A percentile compares a stretch with the other conserved stretches of the same genome.
Evolutionary conservation across 2,797 vertebrate genomes (phyloP).

Genomic region (Takifugu rubripes): DNA sequence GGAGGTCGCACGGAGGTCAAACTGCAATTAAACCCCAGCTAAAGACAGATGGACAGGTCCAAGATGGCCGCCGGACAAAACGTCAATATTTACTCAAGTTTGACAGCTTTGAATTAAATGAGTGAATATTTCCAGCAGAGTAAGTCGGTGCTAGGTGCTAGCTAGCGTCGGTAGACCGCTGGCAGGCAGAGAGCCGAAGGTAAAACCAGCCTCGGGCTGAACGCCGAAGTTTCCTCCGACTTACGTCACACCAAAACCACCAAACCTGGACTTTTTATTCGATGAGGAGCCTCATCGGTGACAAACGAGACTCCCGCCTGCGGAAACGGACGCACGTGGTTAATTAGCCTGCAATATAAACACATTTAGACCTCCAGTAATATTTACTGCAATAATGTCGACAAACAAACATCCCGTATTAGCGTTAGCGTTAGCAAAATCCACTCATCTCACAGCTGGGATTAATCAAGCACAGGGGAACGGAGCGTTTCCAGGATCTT

Average conservation of each 20-base stretch:
- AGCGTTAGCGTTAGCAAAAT: constrained; percentile 58
- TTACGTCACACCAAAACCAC: constrained; percentile 47
- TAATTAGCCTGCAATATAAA: background rate
- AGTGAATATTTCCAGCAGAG: constrained; percentile 7
- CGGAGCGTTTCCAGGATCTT: too few relatives aligned
- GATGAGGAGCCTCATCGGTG: constrained; percentile 63
- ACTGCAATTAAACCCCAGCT: constrained; percentile 19
- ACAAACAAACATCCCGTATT: constrained; percentile 46
- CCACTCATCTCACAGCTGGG: too few relatives aligned
- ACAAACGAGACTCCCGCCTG: constrained; percentile 57
- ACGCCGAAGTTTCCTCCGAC: constrained; percentile 55
- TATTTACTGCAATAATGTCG: too few relatives aligned
- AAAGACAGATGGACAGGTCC: constrained; percentile 15
- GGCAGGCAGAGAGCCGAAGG: constrained; percentile 50
- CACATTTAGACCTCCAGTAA: too few relatives aligned
- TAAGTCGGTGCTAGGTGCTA: too few relatives aligned
- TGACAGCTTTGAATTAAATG: too few relatives aligned
- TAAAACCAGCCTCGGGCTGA: constrained; percentile 67
- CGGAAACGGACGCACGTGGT: constrained; percentile 10
- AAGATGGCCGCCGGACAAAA: constrained; percentile 13
- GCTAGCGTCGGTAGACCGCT: constrained; percentile 16
- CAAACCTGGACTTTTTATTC: constrained; percentile 74
- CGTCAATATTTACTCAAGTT: too few relatives aligned
- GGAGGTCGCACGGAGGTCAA: constrained; percentile 24
- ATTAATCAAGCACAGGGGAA: too few relatives aligned